Evolutionary conservation across 2,113 vertebrate genomes (phyloP).

Genomic region (Esox niger): DNA sequence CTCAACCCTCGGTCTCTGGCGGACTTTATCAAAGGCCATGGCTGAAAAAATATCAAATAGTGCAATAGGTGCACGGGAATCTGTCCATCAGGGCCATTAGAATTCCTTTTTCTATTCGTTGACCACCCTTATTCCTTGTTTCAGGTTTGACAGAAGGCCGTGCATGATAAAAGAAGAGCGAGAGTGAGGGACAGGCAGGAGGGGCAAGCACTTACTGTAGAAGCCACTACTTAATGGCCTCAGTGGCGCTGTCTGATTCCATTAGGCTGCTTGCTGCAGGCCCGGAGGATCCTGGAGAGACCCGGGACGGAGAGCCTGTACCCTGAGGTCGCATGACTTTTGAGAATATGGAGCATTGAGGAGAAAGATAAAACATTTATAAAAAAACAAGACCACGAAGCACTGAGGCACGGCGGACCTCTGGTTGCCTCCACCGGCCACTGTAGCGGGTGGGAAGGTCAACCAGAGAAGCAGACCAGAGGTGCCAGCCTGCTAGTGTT

Average conservation of each 20-base stretch:
- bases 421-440: background rate
- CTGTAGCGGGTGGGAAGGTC: background rate
- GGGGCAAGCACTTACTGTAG: constrained; percentile 56
- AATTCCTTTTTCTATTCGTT: constrained; percentile 42
- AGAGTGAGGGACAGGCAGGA: constrained; percentile 44
- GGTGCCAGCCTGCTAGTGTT: background rate
- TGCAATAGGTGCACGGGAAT: background rate
- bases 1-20: background rate
- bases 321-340: constrained; percentile 53
- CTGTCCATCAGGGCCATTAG: constrained; percentile 33
- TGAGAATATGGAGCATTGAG: constrained; percentile 20
- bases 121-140: constrained; percentile 34
- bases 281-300: constrained; percentile 36
- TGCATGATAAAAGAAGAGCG: constrained; percentile 53
- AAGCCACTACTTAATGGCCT: constrained; percentile 42
- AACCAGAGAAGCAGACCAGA: background rate
- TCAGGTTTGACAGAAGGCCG: constrained; percentile 37
- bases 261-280: constrained; percentile 54
- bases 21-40: background rate
- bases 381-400: background rate
- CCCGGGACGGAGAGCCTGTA: constrained; percentile 44
- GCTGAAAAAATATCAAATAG: background rate
- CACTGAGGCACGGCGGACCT: background rate
- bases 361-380: background rate
- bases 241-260: constrained; percentile 48